A percentile compares a stretch with the other conserved stretches of the same genome.
phyloP scores from a whole-genome alignment of 1,140 invertebrate genomes.

The Papilio dardanus region DNA sequence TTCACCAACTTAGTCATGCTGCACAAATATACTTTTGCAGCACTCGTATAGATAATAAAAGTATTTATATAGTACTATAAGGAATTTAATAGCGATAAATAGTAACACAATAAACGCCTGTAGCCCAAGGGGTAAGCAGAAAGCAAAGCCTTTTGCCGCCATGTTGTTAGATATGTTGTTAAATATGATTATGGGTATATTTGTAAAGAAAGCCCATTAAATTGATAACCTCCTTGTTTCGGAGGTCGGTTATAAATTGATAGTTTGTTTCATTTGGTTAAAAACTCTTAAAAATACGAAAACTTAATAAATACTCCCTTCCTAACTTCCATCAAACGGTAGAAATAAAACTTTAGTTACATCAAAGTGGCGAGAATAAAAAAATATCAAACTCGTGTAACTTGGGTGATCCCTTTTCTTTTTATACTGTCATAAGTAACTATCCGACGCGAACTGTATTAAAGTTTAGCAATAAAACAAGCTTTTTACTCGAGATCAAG shows the following conservation, averaged over 20 bases:
- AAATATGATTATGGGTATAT: no score
- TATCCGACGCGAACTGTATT: conserved; percentile 56
- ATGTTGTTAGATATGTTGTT: no score
- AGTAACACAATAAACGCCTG: no score
- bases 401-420: conserved; percentile 68
- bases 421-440: conserved; percentile 57
- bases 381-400: conserved; percentile 70
- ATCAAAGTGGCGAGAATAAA: conserved; percentile 66
- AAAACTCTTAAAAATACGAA: no score
- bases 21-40: conserved; percentile 18
- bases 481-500: conserved; percentile 22
- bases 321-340: conserved; percentile 42
- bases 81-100: neutral
- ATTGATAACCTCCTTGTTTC: no score
- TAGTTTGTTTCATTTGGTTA: no score
- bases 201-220: no score
- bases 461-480: conserved; percentile 53
- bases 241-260: no score
- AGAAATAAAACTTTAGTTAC: conserved; percentile 66
- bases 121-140: no score
- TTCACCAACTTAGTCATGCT: conserved; percentile 27
- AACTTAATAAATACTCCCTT: neutral
- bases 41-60: neutral
- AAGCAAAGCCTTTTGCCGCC: no score
- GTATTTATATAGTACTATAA: neutral